phyloP scores from a whole-genome alignment of 2,797 vertebrate species.

The Strix occidentalis region DNA sequence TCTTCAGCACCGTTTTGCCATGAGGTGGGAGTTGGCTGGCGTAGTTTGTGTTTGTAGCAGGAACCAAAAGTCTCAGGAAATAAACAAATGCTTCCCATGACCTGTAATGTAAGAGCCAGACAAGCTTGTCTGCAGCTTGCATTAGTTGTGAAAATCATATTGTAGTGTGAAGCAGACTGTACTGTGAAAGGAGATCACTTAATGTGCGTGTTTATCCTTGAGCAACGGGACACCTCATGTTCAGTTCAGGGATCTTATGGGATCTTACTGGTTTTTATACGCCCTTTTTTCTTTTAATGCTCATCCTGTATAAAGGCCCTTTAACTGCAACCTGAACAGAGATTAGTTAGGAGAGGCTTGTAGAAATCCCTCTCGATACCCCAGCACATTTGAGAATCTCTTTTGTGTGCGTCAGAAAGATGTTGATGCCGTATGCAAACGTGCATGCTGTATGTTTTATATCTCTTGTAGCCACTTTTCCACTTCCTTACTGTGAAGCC shows the following conservation, averaged over 20 bases:
- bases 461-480: background rate
- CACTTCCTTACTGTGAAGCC: background rate
- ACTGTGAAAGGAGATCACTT: slow-evolving; percentile 29
- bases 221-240: background rate
- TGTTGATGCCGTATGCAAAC: background rate
- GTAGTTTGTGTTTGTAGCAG: background rate
- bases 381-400: background rate
- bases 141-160: background rate
- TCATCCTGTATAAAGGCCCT: background rate
- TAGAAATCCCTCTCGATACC: background rate
- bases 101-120: background rate
- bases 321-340: background rate
- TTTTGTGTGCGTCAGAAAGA: background rate
- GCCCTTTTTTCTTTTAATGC: background rate
- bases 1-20: background rate
- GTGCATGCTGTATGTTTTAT: background rate
- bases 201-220: background rate
- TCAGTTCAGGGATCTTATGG: slow-evolving; percentile 7
- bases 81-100: background rate
- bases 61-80: slow-evolving; percentile 38
- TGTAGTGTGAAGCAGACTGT: background rate
- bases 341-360: background rate
- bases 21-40: background rate
- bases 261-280: background rate
- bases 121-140: background rate